These are phyloP conservation scores for Barnardius zonarius DNA, from an alignment of 2,113 vertebrate genomes.

Conservation along the genomic window DNA sequence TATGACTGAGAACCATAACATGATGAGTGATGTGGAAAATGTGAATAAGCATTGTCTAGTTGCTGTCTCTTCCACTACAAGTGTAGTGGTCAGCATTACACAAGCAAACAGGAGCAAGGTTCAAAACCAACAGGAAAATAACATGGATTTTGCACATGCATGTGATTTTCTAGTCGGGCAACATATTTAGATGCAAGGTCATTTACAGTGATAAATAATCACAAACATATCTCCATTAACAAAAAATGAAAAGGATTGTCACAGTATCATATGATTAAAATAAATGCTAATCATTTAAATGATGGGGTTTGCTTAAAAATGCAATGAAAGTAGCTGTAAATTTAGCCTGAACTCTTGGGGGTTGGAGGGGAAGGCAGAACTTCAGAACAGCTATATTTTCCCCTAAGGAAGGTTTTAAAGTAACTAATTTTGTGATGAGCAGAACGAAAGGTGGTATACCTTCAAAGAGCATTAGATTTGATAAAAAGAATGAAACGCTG, in stretches of 20 bases:
- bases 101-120: neutral
- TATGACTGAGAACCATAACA: neutral
- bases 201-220: neutral
- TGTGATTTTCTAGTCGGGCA: neutral
- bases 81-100: neutral
- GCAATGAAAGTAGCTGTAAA: neutral
- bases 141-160: neutral
- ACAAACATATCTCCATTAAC: neutral
- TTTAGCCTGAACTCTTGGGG: neutral
- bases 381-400: neutral
- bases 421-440: neutral
- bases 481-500: neutral
- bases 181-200: neutral
- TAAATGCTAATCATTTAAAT: neutral
- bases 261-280: neutral
- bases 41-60: conserved; percentile 4
- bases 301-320: neutral
- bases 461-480: neutral
- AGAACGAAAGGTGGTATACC: neutral
- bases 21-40: neutral
- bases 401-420: neutral
- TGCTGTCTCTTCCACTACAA: neutral
- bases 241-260: neutral
- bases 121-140: neutral
- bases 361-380: neutral